Conservation (phyloP, 2,113 vertebrate species). For the Pseudolaguvia tuberculata region DNA sequence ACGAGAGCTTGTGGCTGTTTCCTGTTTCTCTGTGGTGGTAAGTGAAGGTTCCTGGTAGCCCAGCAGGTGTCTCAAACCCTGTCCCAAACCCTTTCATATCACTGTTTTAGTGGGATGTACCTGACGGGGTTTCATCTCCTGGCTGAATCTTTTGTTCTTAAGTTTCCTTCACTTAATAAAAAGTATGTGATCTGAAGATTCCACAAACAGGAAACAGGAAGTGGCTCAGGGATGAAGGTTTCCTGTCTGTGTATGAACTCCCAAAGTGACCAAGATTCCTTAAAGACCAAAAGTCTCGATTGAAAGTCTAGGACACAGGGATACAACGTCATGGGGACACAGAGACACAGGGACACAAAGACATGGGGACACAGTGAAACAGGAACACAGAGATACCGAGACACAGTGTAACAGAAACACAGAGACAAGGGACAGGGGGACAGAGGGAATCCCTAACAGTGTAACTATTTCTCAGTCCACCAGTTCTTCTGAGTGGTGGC, state of each 20-base stretch:
- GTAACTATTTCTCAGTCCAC: too few species aligned
- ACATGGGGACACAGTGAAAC: too few species aligned
- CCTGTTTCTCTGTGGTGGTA: background rate
- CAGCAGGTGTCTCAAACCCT: background rate
- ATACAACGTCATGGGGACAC: background rate
- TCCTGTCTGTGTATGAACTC: background rate
- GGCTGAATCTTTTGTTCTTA: background rate
- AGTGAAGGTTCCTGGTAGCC: background rate
- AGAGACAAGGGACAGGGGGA: too few species aligned
- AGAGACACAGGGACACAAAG: too few species aligned
- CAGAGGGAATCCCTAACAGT: too few species aligned
- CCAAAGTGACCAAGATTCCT: background rate
- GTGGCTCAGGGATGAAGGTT: background rate
- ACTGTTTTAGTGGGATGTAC: background rate
- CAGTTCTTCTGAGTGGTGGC: too few species aligned
- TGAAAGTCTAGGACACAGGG: background rate
- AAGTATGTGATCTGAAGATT: too few species aligned
- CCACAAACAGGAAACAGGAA: background rate
- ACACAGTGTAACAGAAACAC: background rate
- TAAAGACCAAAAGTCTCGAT: background rate
- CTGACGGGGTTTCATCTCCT: too few species aligned
- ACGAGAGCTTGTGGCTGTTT: constrained; percentile 3
- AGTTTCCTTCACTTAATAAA: background rate
- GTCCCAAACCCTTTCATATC: background rate
- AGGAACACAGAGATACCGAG: too few species aligned